Evolutionary conservation across 2,888 invertebrate genomes (phyloP).

Genomic region (Plebejus anna): DNA sequence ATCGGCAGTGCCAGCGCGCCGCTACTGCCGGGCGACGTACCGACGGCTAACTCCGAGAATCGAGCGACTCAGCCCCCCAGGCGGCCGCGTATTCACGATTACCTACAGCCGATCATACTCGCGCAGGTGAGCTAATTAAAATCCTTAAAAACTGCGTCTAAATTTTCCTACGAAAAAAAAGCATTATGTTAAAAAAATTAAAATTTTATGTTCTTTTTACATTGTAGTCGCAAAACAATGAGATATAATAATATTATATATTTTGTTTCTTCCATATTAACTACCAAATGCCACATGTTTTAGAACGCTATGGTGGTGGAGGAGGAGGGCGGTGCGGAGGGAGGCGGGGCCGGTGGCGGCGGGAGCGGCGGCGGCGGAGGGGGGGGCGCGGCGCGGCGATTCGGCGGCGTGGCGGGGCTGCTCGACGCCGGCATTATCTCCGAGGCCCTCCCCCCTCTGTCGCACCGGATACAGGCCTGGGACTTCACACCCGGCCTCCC

Average conservation of each 20-base stretch:
- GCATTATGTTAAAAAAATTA: too few relatives aligned
- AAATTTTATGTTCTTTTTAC: too few relatives aligned
- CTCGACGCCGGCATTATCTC: slow-evolving; percentile 70
- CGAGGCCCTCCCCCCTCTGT: slow-evolving; percentile 81
- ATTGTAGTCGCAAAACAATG: too few relatives aligned
- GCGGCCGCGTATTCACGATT: slow-evolving; percentile 66
- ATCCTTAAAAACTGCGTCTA: not conserved
- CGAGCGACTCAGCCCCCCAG: slow-evolving; percentile 50
- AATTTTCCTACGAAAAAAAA: not conserved
- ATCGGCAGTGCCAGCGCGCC: slow-evolving; percentile 70
- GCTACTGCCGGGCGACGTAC: slow-evolving; percentile 81
- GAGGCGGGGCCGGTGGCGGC: slow-evolving; percentile 37
- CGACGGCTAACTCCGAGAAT: slow-evolving; percentile 45
- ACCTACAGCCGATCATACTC: slow-evolving; percentile 69
- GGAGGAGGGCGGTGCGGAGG: slow-evolving; percentile 51
- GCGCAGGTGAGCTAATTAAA: slow-evolving; percentile 60
- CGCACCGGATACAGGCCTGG: slow-evolving; percentile 92
- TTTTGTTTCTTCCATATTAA: too few relatives aligned
- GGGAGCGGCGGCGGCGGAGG: slow-evolving; percentile 38
- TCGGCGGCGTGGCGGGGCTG: slow-evolving; percentile 62
- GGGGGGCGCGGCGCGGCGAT: slow-evolving; percentile 48
- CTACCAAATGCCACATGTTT: not conserved
- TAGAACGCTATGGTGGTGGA: slow-evolving; percentile 76
- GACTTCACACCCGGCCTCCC: slow-evolving; percentile 86
- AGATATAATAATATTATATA: too few relatives aligned